Conservation (phyloP, 2,888 invertebrate genomes). For the Alcis repandata region DNA sequence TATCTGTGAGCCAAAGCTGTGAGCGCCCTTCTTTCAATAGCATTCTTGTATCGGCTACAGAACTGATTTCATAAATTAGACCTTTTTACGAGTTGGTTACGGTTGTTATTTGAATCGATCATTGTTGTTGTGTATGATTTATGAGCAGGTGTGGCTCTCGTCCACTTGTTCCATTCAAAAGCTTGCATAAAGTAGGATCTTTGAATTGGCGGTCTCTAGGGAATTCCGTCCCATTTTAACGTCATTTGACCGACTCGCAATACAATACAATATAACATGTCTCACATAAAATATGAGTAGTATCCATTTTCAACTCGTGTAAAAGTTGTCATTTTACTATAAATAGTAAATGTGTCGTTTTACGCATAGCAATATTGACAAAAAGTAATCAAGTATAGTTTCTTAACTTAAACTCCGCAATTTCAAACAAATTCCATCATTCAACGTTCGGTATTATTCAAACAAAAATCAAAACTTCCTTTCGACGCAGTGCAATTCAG, state of each 20-base stretch:
- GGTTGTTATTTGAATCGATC: constrained; percentile 58
- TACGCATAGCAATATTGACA: constrained; percentile 36
- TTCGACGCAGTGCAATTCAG: constrained; percentile 60
- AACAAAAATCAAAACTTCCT: constrained; percentile 77
- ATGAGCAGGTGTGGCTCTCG: constrained; percentile 73
- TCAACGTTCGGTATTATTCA: constrained; percentile 64
- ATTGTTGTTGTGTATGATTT: constrained; percentile 64
- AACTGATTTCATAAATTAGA: constrained; percentile 55
- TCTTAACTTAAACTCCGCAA: constrained; percentile 44
- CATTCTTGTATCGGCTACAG: constrained; percentile 73
- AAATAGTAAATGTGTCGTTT: background rate
- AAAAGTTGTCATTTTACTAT: background rate
- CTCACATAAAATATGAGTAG: background rate
- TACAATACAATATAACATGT: background rate
- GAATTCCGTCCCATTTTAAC: constrained; percentile 62
- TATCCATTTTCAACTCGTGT: background rate
- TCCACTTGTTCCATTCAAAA: constrained; percentile 70
- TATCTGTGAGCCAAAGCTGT: constrained; percentile 77
- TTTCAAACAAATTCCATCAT: constrained; percentile 59
- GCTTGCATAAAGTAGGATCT: constrained; percentile 75
- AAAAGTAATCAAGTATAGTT: constrained; percentile 41
- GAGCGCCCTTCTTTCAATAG: constrained; percentile 80
- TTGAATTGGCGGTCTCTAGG: constrained; percentile 65
- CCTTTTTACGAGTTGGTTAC: constrained; percentile 58
- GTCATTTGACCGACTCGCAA: constrained; percentile 49